Base-by-base conservation (phyloP, 2,888 invertebrate genomes). In the Caenorhabditis sulstoni region DNA sequence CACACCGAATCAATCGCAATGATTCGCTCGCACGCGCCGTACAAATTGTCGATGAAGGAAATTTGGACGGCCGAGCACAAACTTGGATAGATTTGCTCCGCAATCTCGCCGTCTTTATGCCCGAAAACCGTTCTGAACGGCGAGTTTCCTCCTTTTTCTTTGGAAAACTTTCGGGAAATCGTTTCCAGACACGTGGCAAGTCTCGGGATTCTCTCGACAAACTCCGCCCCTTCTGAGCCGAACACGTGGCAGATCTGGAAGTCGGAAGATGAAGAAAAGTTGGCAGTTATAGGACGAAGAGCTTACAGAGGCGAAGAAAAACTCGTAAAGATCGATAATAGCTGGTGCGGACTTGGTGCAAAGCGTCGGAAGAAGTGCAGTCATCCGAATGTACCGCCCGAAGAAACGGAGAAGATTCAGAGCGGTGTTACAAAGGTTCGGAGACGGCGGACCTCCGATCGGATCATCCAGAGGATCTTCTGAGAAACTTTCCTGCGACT, bases 1-100 rank as follows among this genome's bases (percentile, higher is more conserved):
- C 79, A 91, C 90, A 96, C 93, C 83, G 97, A 97, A 91, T 98
- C 97, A 0, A 96, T 94, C 0, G 95, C 97, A 0, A 96, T 95
- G 18, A 96, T 94, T 78, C 97, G 93, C 89, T 96, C 95, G 0
- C 94, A 92, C 35, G 97, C 91, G 0, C 96, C 96, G 90, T 94
- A 94, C 16, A 97, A 91, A 68, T 93, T 94, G 76, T 95, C 94
- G 3, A 94, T 62, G 23, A 84, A 82, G 16, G 80, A 65, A 5
- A 85, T 74, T 61, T 82, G 81, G 12, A 86, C 83, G 3, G 79
- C 82, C 7, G 77, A 81, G 1, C 81, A 83, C 16, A 86, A 71
- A 9, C 62, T 18, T 3, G 79, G 84, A 35, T 62, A 78, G 0
- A 45, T 58, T 11, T 64, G 52, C 20, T 29, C 45, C 1, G 41